phyloP scores from a whole-genome alignment of 2,113 vertebrate genomes.

The Bambusicola thoracicus region DNA sequence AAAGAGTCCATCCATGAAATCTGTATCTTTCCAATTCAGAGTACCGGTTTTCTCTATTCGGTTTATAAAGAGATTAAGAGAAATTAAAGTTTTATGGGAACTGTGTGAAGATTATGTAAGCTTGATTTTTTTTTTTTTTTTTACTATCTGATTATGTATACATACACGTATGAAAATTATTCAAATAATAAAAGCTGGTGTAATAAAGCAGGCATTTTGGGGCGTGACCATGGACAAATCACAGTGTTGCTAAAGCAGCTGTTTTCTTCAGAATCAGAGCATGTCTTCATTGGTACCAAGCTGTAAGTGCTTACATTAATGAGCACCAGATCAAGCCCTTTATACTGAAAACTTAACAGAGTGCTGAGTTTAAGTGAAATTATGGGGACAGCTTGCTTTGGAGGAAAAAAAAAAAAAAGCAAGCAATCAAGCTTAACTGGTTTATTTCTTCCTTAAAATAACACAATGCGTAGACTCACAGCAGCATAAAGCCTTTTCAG shows the following conservation, averaged over 20 bases:
- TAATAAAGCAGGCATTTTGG: neutral
- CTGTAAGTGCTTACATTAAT: rapidly evolving
- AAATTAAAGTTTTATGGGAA: constrained; percentile 9
- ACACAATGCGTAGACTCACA: neutral
- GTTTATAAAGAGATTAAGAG: neutral
- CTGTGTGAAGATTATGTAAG: neutral
- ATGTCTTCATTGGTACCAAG: neutral
- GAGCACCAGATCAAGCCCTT: neutral
- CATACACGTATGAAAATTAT: neutral
- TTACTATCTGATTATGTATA: neutral
- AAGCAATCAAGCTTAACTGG: neutral
- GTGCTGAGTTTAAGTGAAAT: neutral
- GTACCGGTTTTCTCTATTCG: neutral
- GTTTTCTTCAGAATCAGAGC: neutral
- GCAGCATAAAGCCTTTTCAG: neutral
- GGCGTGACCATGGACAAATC: neutral
- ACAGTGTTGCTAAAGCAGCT: neutral
- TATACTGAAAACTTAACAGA: neutral
- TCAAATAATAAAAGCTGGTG: neutral
- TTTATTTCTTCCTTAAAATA: neutral
- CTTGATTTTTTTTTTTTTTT: neutral
- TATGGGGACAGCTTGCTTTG: neutral
- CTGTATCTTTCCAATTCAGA: neutral
- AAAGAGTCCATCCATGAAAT: no score
- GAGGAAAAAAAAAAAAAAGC: neutral